Percentiles rank a stretch among this genome's conserved stretches.
These are phyloP conservation scores for Macquaria australasica DNA, from an alignment of 2,113 vertebrate genomes.

Conservation along the genomic window DNA sequence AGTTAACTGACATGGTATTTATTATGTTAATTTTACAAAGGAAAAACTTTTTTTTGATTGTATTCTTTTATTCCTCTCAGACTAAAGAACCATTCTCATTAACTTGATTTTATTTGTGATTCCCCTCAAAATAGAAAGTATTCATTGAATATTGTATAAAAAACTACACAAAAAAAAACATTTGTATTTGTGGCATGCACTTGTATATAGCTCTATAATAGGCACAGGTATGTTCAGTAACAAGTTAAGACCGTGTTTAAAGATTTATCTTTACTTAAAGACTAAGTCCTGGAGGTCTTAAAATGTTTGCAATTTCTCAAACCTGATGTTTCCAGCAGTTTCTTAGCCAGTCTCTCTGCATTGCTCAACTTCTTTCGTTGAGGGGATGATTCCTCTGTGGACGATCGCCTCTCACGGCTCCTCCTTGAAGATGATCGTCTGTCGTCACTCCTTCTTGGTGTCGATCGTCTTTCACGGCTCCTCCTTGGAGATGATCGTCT, in stretches of 20 bases:
- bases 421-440: too few species aligned
- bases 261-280: neutral
- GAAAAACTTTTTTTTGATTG: too few species aligned
- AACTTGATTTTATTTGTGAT: too few species aligned
- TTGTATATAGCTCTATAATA: neutral
- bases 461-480: too few species aligned
- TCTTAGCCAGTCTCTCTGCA: constrained; percentile 58
- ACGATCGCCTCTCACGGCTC: neutral
- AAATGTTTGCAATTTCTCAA: constrained; percentile 5
- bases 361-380: neutral
- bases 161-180: neutral
- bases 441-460: too few species aligned
- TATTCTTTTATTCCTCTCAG: too few species aligned
- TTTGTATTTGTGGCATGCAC: neutral
- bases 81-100: too few species aligned
- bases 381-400: neutral
- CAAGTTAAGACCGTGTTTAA: neutral
- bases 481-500: too few species aligned
- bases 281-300: neutral
- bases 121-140: too few species aligned
- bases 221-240: neutral
- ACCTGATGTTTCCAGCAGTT: constrained; percentile 69
- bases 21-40: too few species aligned
- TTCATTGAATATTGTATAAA: neutral
- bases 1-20: too few species aligned